Base-by-base conservation (phyloP, 2,888 invertebrate species). In the Hirudinaria manillensis region DNA sequence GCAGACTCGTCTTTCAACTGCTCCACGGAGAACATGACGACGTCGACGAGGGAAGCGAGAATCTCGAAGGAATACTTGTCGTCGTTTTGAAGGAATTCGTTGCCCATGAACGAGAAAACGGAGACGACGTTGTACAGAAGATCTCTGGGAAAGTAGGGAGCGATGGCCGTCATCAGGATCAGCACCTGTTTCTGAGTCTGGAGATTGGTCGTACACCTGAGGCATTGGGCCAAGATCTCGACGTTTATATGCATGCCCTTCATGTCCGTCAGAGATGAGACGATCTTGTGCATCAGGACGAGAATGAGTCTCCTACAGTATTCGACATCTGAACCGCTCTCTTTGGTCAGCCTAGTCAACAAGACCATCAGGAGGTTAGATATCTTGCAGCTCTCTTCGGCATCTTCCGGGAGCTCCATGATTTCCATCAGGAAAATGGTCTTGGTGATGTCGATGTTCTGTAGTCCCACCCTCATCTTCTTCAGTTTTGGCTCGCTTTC, bases 61-160 rank as follows among this genome's bases (percentile, higher is more conserved):
- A 97, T 91, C 85, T 94, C 93, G 84, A 95, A 93, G 82, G 94
- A 95, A 85, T 96, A 96, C 0, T 92, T 91, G 82, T 97, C 95
- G 83, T 98, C 97, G 80, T 94, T 93, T 16, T 95, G 89, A 0
- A 97, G 87, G 16, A 98, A 90, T 0, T 93, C 93, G 0, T 92
- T 92, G 0, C 98, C 98, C 90, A 99, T 94, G 83, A 98, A 99
- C 0, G 97, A 96, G 84, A 99, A 99, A 80, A 99, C 93, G 32
- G 94, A 91, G 90, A 98, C 95, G 3, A 96, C 92, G 81, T 96
- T 93, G 82, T 93, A 92, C 24, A 97, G 86, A 0, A 70, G 45
- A 66, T 85, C 81, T 81, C 88, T 88, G 0, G 94, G 94, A 76
- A 92, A 88, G 82, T 93, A 88, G 38, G 88, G 88, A 0, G 94